phyloP scores from a whole-genome alignment of 2,888 invertebrate genomes.

The Galeopsomyia nigrocyanea region DNA sequence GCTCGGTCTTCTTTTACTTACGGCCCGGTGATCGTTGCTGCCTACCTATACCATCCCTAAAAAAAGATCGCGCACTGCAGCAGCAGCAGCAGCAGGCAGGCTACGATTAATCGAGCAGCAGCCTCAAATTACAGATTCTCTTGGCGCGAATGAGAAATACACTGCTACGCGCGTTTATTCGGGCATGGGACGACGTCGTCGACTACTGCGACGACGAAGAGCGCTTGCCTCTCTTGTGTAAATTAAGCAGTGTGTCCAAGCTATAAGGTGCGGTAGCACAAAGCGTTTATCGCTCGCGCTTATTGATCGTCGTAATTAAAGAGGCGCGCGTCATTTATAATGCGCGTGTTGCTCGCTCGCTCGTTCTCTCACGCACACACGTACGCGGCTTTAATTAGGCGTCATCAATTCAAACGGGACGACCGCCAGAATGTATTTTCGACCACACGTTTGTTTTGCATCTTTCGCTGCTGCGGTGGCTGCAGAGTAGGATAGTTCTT shows the following conservation, averaged over 20 bases:
- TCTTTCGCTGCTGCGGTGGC: no score
- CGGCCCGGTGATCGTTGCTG: no score
- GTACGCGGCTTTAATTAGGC: slow-evolving; percentile 64
- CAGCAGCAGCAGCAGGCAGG: neutral
- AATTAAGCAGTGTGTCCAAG: slow-evolving; percentile 41
- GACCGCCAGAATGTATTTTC: neutral
- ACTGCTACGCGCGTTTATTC: neutral
- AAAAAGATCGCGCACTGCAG: no score
- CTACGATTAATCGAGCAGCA: slow-evolving; percentile 1
- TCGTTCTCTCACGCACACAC: no score
- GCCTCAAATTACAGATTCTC: no score
- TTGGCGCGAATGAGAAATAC: slow-evolving; percentile 30
- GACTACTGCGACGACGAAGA: no score
- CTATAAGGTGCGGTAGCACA: slow-evolving; percentile 46
- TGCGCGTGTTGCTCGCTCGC: slow-evolving; percentile 36
- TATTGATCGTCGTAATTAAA: slow-evolving; percentile 67
- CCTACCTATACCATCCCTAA: no score
- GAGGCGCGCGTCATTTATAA: slow-evolving; percentile 65
- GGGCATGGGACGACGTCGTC: no score
- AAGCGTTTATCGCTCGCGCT: slow-evolving; percentile 65
- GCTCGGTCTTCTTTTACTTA: no score
- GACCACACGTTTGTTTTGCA: neutral
- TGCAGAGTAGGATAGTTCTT: no score
- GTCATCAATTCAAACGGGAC: slow-evolving; percentile 62
- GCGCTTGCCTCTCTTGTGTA: slow-evolving; percentile 17